Evolutionary conservation across 2,113 vertebrate species (phyloP), one percentile per base, ranked within the genome.

Genomic region (Erythrocercus mccallii): DNA sequence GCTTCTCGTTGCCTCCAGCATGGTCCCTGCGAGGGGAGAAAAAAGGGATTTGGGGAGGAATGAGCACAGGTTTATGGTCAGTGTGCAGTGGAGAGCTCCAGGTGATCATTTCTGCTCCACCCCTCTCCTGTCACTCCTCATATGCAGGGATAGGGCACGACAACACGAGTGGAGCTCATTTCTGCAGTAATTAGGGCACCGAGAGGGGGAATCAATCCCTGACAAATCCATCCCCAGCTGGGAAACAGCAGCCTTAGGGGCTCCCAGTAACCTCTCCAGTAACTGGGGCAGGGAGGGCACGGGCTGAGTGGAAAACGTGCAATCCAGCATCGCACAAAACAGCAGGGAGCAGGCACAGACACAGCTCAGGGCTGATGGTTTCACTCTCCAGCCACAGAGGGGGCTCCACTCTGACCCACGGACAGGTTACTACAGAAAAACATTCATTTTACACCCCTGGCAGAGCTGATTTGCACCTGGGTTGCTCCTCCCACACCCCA

Each of bases 1-100:
- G 98, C 97, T 99, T 99, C 96, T 99, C 99, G 2, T 99, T 99
- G 50, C 99, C 99, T 9, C 99, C 98, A 10, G 99, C 99, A 3
- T 99, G 99, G 97, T 99, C 99, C 99, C 99, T 99, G 74, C 2
- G 88, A 89, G 33, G 53, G 13, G 15, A 20, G 38, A 24, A 58
- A 91, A 33, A 62, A 17, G 2, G 44, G 21, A 51, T 45, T 79
- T 71, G 37, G 45, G 58, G 16, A 61, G 60, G 20, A 50, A 44
- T 15, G 23, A 82, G 57, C 37, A 72, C 2, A 25, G 37, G 27
- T 28, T 31, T 15, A 15, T 22, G 3, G 1, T 14, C 44, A 28
- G 0, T 62, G 37, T 3, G 51, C 47, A 58, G 12, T 2, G 35
- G 54, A 16, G 27, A 30, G 35, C 6, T 28, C 50, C 58, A 72